These are phyloP conservation scores for Perizoma flavofasciatum DNA, from an alignment of 2,888 invertebrate genomes.

Conservation along the genomic window DNA sequence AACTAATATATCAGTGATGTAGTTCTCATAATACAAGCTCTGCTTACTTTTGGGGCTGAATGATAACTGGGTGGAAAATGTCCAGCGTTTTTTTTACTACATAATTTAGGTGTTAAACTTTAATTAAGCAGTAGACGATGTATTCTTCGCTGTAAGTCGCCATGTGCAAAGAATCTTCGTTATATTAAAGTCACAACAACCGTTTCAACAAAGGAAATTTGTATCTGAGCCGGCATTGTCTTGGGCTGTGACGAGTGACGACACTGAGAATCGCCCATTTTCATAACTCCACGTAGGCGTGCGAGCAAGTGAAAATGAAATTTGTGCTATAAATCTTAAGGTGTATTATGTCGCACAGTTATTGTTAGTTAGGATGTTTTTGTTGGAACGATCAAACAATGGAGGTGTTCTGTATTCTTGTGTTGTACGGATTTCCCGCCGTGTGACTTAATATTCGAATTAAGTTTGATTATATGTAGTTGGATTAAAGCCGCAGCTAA, in stretches of 20 bases:
- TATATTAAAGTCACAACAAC: slow-evolving; percentile 47
- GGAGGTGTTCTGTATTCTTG: slow-evolving; percentile 63
- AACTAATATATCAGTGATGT: too few relatives aligned
- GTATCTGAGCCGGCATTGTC: slow-evolving; percentile 68
- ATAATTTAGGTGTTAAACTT: too few relatives aligned
- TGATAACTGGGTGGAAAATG: too few relatives aligned
- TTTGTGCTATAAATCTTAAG: slow-evolving; percentile 41
- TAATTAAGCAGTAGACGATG: background rate
- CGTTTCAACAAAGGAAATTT: slow-evolving; percentile 65
- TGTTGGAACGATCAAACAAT: slow-evolving; percentile 50
- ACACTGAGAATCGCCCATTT: slow-evolving; percentile 45
- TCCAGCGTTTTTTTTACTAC: too few relatives aligned
- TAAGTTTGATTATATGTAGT: slow-evolving; percentile 32
- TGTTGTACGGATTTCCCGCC: slow-evolving; percentile 64
- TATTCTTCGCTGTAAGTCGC: background rate
- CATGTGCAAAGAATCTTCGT: background rate
- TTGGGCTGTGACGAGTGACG: slow-evolving; percentile 38
- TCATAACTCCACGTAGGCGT: slow-evolving; percentile 53
- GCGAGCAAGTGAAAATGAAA: slow-evolving; percentile 44
- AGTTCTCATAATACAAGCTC: too few relatives aligned
- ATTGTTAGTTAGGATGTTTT: slow-evolving; percentile 40
- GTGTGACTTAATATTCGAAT: slow-evolving; percentile 67
- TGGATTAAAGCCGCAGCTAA: background rate
- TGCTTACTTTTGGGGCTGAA: too few relatives aligned
- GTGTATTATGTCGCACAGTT: slow-evolving; percentile 42